Evolutionary conservation across 2,797 vertebrate species (phyloP), one percentile per base, ranked within the genome.

Genomic region (Rhabdomys pumilio): DNA sequence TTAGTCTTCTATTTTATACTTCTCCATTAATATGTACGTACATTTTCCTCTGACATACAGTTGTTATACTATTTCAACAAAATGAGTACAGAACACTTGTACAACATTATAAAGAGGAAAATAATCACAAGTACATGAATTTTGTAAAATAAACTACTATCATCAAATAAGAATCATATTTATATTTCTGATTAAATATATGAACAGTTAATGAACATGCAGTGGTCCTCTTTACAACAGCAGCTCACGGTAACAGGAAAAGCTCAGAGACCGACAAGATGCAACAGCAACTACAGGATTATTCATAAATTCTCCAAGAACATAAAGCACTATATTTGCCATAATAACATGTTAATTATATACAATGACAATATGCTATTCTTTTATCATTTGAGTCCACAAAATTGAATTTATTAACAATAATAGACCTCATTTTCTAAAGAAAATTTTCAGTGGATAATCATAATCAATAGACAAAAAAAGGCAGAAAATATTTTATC

Each of bases 381-480:
- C 93, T 96, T 94, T 65, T 34, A 61, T 92, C 63, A 82, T 85
- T 85, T 67, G 95, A 93, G 79, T 90, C 53, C 26, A 91, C 38
- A 75, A 55, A 88, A 92, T 31, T 90, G 87, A 90, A 31, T 57
- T 85, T 92, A 44, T 87, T 73, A 96, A 93, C 26, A 95, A 87
- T 82, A 94, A 89, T 3, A 95, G 24, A 72, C 9, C 6, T 50
- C 63, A 89, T 50, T 91, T 91, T 50, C 88, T 82, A 13, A 93
- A 91, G 20, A 17, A 94, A 84, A 96, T 91, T 84, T 96, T 96
- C 31, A 95, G 86, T 57, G 7, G 31, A 89, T 93, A 81, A 94
- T 89, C 75, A 96, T 73, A 95, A 95, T 47, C 34, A 97, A 82
- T 1, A 93, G 81, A 82, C 55, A 57, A 89, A 79, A 97, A 94